A percentile compares a stretch with the other conserved stretches of the same genome.
Evolutionary conservation across 2,888 invertebrate species (phyloP).

Genomic region (Lapara coniferarum): DNA sequence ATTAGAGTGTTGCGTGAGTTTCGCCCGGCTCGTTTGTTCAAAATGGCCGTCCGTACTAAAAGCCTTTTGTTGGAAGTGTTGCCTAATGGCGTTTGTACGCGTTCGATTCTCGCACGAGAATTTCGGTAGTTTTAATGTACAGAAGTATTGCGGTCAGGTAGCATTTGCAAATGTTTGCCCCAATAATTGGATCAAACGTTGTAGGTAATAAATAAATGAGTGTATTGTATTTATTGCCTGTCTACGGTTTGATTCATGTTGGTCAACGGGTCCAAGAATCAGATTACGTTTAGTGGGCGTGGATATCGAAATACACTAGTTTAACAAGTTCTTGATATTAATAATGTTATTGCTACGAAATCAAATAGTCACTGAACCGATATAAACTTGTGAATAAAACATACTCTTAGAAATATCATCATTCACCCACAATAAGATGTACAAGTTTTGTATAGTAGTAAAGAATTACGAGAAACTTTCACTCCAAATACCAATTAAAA

Average conservation of each 20-base stretch:
- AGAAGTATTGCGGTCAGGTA: background rate
- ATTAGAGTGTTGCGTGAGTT: constrained; percentile 30
- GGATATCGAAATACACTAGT: background rate
- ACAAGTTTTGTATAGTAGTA: too few relatives aligned
- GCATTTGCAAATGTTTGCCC: constrained; percentile 1
- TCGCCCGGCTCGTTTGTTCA: constrained; percentile 23
- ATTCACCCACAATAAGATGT: too few relatives aligned
- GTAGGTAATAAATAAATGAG: too few relatives aligned
- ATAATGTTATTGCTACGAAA: background rate
- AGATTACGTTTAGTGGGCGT: constrained; percentile 3
- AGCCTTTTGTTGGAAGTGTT: constrained; percentile 24
- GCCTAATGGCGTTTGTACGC: constrained; percentile 24
- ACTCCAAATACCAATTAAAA: too few relatives aligned
- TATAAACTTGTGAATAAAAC: too few relatives aligned
- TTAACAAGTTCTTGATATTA: background rate
- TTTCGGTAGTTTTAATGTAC: background rate
- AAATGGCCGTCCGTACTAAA: constrained; percentile 22
- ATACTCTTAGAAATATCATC: too few relatives aligned
- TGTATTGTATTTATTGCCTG: background rate
- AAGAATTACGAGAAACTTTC: too few relatives aligned
- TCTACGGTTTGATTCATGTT: background rate
- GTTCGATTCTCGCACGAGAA: constrained; percentile 10
- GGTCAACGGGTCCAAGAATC: background rate
- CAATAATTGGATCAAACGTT: background rate
- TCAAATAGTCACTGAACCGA: background rate